Conservation (phyloP, 2,888 invertebrate genomes). For the Drosophila maculinotata region DNA sequence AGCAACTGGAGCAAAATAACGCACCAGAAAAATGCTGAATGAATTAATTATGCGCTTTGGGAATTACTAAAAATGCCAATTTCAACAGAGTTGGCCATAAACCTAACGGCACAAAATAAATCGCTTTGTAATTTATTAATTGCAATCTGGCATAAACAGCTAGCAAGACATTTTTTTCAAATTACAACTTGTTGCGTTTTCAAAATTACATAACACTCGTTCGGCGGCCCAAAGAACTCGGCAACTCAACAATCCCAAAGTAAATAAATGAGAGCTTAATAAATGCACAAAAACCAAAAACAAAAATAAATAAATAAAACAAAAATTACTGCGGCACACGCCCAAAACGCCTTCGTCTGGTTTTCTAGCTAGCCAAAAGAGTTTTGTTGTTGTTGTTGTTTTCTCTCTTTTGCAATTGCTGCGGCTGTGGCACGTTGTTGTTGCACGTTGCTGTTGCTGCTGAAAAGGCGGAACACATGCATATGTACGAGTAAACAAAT, state of each 20-base stretch:
- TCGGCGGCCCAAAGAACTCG: constrained; percentile 55
- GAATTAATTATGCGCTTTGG: constrained; percentile 28
- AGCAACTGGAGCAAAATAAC: constrained; percentile 40
- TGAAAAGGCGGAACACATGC: constrained; percentile 63
- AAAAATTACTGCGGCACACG: constrained; percentile 59
- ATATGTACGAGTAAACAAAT: constrained; percentile 13
- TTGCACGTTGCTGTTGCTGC: constrained; percentile 18
- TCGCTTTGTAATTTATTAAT: constrained; percentile 69
- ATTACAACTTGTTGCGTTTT: constrained; percentile 48
- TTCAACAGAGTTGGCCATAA: constrained; percentile 15
- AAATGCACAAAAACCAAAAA: constrained; percentile 38
- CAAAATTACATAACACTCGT: constrained; percentile 60
- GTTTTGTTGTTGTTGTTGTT: too few species aligned
- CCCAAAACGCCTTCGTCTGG: constrained; percentile 59
- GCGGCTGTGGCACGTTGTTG: constrained; percentile 16
- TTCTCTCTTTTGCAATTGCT: constrained; percentile 22
- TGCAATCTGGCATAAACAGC: constrained; percentile 52
- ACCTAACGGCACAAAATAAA: constrained; percentile 39
- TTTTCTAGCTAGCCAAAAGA: constrained; percentile 24
- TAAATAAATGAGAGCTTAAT: constrained; percentile 54
- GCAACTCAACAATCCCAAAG: constrained; percentile 30
- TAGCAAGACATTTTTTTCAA: constrained; percentile 43
- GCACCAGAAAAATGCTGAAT: neutral
- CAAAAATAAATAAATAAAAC: constrained; percentile 33
- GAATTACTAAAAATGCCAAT: constrained; percentile 26